Conservation (phyloP, 2,888 invertebrate species). For the Drosophila hamatofila region DNA sequence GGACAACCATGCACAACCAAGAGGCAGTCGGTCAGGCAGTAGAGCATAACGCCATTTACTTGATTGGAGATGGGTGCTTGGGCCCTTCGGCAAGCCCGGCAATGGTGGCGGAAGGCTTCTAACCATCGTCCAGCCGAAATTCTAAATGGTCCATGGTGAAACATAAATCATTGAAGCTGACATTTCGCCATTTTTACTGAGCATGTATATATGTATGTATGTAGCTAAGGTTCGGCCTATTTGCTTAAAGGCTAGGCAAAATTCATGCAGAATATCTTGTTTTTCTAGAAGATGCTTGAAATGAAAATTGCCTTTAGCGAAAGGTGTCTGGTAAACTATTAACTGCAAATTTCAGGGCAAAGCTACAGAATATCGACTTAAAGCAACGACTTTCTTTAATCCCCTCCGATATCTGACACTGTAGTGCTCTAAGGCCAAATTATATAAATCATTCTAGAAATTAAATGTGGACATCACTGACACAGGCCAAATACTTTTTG, state of each 20-base stretch:
- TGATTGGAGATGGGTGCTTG: slow-evolving; percentile 41
- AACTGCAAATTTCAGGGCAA: slow-evolving; percentile 15
- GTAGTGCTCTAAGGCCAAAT: slow-evolving; percentile 71
- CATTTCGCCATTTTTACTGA: slow-evolving; percentile 80
- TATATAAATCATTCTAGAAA: slow-evolving; percentile 84
- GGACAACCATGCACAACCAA: slow-evolving; percentile 62
- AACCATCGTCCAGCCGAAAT: slow-evolving; percentile 68
- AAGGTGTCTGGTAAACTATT: slow-evolving; percentile 32
- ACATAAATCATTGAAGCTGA: slow-evolving; percentile 84
- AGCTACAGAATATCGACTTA: slow-evolving; percentile 17
- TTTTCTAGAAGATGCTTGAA: slow-evolving; percentile 36
- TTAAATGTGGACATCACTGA: slow-evolving; percentile 66
- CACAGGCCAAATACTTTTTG: slow-evolving; percentile 11
- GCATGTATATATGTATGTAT: slow-evolving; percentile 48
- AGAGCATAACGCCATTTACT: slow-evolving; percentile 71
- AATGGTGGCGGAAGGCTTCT: slow-evolving; percentile 5
- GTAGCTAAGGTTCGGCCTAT: slow-evolving; percentile 29
- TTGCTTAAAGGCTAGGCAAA: slow-evolving; percentile 24
- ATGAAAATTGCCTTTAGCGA: slow-evolving; percentile 22
- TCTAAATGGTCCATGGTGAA: slow-evolving; percentile 77
- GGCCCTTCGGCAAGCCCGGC: slow-evolving; percentile 8
- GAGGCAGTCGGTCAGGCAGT: slow-evolving; percentile 56
- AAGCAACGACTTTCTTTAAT: slow-evolving; percentile 12
- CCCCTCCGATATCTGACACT: slow-evolving; percentile 5
- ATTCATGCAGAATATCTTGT: slow-evolving; percentile 47